phyloP scores from a whole-genome alignment of 2,888 invertebrate species.

The Morpho helenor region DNA sequence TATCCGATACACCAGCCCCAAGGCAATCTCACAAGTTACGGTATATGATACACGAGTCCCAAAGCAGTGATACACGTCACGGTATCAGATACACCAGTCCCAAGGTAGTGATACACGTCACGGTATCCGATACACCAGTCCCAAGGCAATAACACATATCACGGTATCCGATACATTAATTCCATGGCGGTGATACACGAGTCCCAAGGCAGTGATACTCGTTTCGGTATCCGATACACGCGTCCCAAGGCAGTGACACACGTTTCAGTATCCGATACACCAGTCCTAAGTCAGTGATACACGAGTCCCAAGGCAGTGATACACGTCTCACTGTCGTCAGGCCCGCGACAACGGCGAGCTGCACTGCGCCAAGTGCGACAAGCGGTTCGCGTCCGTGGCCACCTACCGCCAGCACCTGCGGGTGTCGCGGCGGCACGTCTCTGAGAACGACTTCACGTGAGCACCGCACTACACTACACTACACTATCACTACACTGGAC shows the following conservation, averaged over 20 bases:
- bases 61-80: not conserved
- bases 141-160: no score
- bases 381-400: conserved; percentile 63
- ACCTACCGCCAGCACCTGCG: conserved; percentile 61
- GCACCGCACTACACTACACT: not conserved
- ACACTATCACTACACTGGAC: not conserved
- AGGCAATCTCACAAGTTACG: not conserved
- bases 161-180: no score
- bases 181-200: no score
- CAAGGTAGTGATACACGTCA: no score
- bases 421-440: conserved; percentile 52
- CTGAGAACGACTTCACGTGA: conserved; percentile 60
- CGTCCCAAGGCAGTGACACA: no score
- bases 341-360: conserved; percentile 62
- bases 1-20: no score
- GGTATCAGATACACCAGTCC: not conserved
- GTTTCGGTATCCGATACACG: no score
- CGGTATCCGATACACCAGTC: no score
- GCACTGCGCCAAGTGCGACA: conserved; percentile 57
- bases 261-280: not conserved
- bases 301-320: no score
- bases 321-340: conserved; percentile 30
- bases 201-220: no score
- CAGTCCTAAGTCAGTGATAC: no score
- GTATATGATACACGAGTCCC: no score